A percentile compares a stretch with the other conserved stretches of the same genome.
Conservation (phyloP, 2,113 vertebrate species). For the Erpornis zantholeuca region DNA sequence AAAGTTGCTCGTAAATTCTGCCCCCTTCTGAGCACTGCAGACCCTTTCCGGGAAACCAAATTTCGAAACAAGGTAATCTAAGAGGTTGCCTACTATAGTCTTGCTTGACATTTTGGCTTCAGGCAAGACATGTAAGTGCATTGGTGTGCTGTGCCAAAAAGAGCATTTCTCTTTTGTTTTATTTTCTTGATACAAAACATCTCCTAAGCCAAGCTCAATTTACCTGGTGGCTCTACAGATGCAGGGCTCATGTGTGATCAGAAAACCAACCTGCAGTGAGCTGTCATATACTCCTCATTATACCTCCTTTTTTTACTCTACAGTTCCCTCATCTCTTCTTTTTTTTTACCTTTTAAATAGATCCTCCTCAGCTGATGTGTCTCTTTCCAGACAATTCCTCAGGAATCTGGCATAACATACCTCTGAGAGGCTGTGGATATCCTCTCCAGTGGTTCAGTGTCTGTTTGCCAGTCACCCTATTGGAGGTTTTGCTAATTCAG, state of each 20-base stretch:
- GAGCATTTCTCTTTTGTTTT: neutral
- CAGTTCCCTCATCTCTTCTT: neutral
- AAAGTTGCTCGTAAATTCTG: neutral
- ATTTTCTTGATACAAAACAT: neutral
- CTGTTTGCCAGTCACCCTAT: neutral
- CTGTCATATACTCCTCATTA: no score
- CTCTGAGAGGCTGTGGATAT: neutral
- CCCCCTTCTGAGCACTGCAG: neutral
- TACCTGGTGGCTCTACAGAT: neutral
- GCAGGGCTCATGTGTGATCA: neutral
- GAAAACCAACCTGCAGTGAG: neutral
- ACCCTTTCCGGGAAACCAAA: neutral
- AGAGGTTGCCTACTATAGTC: neutral
- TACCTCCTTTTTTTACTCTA: neutral
- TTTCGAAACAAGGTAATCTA: neutral
- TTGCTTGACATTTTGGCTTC: neutral
- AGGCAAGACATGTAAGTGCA: neutral
- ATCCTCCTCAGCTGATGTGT: neutral
- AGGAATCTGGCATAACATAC: neutral
- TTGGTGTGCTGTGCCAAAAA: neutral
- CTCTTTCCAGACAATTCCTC: neutral
- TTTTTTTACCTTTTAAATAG: neutral
- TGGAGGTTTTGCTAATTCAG: neutral
- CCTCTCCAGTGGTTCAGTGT: neutral
- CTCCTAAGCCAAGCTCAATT: neutral